Conservation (phyloP, 2,113 vertebrate species). For the Onychostoma macrolepis region DNA sequence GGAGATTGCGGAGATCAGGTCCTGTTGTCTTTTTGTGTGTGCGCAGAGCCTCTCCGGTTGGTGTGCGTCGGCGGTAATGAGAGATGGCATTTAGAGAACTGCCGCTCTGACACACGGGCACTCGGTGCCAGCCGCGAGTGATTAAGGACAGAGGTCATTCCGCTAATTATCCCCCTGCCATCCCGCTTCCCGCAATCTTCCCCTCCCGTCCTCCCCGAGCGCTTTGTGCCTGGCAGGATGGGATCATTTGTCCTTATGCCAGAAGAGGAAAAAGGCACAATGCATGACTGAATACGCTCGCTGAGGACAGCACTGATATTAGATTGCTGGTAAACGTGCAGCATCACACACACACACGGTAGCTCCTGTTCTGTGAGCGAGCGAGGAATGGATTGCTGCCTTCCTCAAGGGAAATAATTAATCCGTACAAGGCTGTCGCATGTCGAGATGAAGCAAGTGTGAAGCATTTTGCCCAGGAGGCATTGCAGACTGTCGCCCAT, state of each 20-base stretch:
- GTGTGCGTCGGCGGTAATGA: slow-evolving; percentile 71
- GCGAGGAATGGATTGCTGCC: slow-evolving; percentile 21
- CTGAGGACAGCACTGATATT: slow-evolving; percentile 23
- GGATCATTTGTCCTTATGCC: slow-evolving; percentile 33
- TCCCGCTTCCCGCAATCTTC: slow-evolving; percentile 62
- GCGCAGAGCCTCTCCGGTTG: neutral
- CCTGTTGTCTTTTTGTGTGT: slow-evolving; percentile 1
- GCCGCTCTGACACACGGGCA: slow-evolving; percentile 75
- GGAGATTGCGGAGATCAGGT: neutral
- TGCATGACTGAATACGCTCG: slow-evolving; percentile 13
- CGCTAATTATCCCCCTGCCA: slow-evolving; percentile 78
- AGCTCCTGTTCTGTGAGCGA: slow-evolving; percentile 2
- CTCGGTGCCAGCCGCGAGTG: slow-evolving; percentile 77
- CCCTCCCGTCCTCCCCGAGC: slow-evolving; percentile 13
- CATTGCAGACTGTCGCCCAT: slow-evolving; percentile 77
- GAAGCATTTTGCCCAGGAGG: slow-evolving; percentile 81
- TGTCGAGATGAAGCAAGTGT: slow-evolving; percentile 78
- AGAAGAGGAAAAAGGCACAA: slow-evolving; percentile 14
- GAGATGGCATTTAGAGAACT: slow-evolving; percentile 80
- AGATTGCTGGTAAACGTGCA: slow-evolving; percentile 19
- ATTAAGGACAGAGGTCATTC: slow-evolving; percentile 80
- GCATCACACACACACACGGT: neutral
- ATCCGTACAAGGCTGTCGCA: slow-evolving; percentile 79
- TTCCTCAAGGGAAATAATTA: slow-evolving; percentile 79
- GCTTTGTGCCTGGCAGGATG: slow-evolving; percentile 23